Percentiles rank a stretch among this genome's conserved stretches.
These are phyloP conservation scores for Eumaeus atala DNA, from an alignment of 1,140 invertebrate species.

Conservation along the genomic window DNA sequence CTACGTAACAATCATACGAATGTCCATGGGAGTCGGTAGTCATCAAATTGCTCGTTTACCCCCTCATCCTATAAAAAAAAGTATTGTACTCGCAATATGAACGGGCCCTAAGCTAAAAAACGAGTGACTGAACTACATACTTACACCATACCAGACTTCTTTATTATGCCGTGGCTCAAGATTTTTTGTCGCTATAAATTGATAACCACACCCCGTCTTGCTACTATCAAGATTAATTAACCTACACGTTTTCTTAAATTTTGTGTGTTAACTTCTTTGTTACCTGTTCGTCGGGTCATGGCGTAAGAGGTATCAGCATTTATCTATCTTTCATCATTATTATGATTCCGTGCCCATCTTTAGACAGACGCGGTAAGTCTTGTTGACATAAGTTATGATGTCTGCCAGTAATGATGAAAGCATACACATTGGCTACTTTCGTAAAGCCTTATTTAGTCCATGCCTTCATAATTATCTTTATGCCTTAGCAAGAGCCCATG, in stretches of 20 bases:
- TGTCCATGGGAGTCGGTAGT: too few relatives aligned
- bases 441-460: too few relatives aligned
- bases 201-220: slow-evolving; percentile 22
- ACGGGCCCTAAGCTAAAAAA: slow-evolving; percentile 11
- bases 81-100: slow-evolving; percentile 2
- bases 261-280: background rate
- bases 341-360: background rate
- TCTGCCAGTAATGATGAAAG: too few relatives aligned
- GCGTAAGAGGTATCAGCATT: background rate
- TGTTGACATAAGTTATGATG: background rate
- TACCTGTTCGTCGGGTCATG: background rate
- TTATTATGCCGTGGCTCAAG: slow-evolving; percentile 22
- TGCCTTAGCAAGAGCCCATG: too few relatives aligned
- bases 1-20: too few relatives aligned
- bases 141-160: slow-evolving; percentile 23
- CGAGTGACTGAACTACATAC: slow-evolving; percentile 22
- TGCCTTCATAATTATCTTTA: too few relatives aligned
- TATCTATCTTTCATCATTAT: background rate
- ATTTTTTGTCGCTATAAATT: slow-evolving; percentile 22
- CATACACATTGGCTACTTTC: too few relatives aligned
- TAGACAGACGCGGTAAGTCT: background rate
- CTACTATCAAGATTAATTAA: slow-evolving; percentile 13
- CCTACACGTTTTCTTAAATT: background rate
- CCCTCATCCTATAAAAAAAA: too few relatives aligned
- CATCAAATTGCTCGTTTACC: too few relatives aligned